Evolutionary conservation across 2,888 invertebrate species (phyloP).

Genomic region (Cyaniris semiargus): DNA sequence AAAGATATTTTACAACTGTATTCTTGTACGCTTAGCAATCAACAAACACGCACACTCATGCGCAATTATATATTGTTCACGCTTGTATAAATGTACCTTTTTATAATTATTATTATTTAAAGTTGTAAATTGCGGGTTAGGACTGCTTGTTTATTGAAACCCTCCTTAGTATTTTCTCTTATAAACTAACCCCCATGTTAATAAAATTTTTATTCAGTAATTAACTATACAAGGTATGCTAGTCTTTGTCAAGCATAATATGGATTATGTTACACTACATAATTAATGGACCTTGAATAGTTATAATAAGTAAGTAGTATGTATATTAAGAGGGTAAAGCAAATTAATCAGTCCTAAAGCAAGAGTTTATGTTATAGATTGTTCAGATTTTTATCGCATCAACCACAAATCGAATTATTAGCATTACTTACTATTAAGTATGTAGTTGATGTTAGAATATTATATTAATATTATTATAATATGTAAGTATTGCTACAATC

Average conservation of each 20-base stretch:
- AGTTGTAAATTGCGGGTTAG: not conserved
- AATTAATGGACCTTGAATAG: too few relatives aligned
- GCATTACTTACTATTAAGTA: not conserved
- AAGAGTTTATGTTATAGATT: not conserved
- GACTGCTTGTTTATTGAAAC: not conserved
- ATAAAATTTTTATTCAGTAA: not conserved
- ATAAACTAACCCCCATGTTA: not conserved
- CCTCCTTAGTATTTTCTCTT: not conserved
- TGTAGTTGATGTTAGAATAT: conserved; percentile 21
- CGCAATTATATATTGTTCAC: not conserved
- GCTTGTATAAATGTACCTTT: not conserved
- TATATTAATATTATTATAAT: not conserved
- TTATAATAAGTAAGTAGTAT: too few relatives aligned
- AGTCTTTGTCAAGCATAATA: too few relatives aligned
- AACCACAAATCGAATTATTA: conserved; percentile 26
- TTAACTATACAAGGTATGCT: too few relatives aligned
- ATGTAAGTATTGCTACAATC: not conserved
- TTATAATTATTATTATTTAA: not conserved
- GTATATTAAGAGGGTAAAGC: too few relatives aligned
- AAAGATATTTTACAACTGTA: conserved; percentile 19
- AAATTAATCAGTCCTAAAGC: not conserved
- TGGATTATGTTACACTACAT: too few relatives aligned
- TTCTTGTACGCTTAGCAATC: conserved; percentile 23
- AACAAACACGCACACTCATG: conserved; percentile 25
- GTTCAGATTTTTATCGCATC: not conserved